Conservation (phyloP, 2,113 vertebrate genomes). For the Polypterus senegalus region DNA sequence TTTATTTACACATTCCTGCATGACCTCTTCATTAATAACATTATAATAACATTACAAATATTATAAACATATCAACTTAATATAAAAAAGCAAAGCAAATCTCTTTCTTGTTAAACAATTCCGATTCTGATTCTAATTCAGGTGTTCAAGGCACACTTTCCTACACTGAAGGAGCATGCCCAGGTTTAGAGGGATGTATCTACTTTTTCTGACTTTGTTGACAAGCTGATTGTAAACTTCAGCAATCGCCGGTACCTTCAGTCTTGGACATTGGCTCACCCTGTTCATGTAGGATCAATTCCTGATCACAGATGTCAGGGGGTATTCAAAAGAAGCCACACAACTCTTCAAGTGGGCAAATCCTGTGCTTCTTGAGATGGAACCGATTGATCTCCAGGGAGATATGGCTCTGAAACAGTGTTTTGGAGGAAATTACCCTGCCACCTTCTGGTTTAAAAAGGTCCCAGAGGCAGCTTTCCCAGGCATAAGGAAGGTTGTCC, state of each 20-base stretch:
- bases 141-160: constrained; percentile 17
- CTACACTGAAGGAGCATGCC: constrained; percentile 15
- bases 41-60: too few relatives aligned
- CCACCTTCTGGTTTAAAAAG: too few relatives aligned
- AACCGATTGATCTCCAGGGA: too few relatives aligned
- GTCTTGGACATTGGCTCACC: constrained; percentile 14
- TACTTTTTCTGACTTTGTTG: constrained; percentile 18
- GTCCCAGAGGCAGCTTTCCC: too few relatives aligned
- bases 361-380: constrained; percentile 8
- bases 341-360: constrained; percentile 12
- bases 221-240: constrained; percentile 18
- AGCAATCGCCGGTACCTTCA: constrained; percentile 18
- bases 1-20: too few relatives aligned
- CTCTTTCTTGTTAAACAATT: too few relatives aligned
- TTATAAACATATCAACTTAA: too few relatives aligned
- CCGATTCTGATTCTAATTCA: background rate
- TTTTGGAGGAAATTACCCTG: too few relatives aligned
- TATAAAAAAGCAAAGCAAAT: too few relatives aligned
- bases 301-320: constrained; percentile 18
- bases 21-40: too few relatives aligned
- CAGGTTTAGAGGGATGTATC: constrained; percentile 16
- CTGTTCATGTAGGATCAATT: constrained; percentile 19
- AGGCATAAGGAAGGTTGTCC: too few relatives aligned
- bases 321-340: constrained; percentile 17
- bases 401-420: too few relatives aligned